Percentiles rank a stretch among this genome's conserved stretches.
Conservation (phyloP, 2,797 vertebrate genomes). For the Euthynnus affinis region DNA sequence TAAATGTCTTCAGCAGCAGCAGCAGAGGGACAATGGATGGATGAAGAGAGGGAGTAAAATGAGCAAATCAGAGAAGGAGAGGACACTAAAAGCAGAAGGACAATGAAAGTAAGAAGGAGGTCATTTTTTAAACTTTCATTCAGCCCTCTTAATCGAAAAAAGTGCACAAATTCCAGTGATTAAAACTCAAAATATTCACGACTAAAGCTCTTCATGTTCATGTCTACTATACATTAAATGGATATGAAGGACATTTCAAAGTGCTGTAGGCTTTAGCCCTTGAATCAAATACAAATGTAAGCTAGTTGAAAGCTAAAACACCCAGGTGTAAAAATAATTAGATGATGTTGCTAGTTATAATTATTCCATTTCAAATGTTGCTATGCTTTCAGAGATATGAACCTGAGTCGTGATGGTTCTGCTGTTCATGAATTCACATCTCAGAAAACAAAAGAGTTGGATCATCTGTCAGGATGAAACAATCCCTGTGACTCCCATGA, state of each 20-base stretch:
- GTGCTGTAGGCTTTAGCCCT: slow-evolving; percentile 9
- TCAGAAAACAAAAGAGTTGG: background rate
- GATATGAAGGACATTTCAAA: slow-evolving; percentile 38
- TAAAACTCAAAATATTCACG: slow-evolving; percentile 21
- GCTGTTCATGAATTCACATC: background rate
- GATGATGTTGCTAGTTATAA: background rate
- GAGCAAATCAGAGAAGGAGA: slow-evolving; percentile 28
- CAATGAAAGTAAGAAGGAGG: background rate
- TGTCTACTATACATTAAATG: background rate
- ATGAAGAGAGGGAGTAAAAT: slow-evolving; percentile 14
- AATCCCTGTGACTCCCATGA: background rate
- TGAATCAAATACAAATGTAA: background rate
- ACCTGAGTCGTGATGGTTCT: background rate
- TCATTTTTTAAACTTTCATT: slow-evolving; percentile 1
- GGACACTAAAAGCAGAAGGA: slow-evolving; percentile 18
- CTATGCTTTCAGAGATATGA: background rate
- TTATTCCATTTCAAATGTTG: too few species aligned
- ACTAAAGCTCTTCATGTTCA: background rate
- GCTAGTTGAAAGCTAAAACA: too few species aligned
- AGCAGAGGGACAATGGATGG: slow-evolving; percentile 15
- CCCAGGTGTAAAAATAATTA: background rate
- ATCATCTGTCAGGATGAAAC: background rate
- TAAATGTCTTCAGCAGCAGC: slow-evolving; percentile 34
- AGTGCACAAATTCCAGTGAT: slow-evolving; percentile 25
- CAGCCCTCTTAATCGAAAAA: slow-evolving; percentile 17